Conservation (phyloP, 2,888 invertebrate genomes). For the Meganola albula region DNA sequence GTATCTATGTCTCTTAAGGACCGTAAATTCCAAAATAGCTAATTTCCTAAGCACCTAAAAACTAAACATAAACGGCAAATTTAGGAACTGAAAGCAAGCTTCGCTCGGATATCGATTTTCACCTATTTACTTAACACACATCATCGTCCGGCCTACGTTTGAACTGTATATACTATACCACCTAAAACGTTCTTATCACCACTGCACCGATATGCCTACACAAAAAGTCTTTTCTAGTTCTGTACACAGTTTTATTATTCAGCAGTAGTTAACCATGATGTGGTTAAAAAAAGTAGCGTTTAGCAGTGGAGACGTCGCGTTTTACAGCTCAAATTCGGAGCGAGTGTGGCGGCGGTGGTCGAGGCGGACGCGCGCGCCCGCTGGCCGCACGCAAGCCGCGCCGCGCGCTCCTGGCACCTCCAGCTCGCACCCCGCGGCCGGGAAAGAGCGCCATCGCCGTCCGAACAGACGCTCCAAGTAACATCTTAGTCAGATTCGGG, state of each 20-base stretch:
- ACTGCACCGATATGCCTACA: too few relatives aligned
- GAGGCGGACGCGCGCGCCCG: conserved; percentile 57
- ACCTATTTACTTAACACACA: too few relatives aligned
- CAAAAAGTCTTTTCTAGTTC: too few relatives aligned
- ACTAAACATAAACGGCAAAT: conserved; percentile 44
- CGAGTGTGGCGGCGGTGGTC: conserved; percentile 69
- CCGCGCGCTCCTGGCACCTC: conserved; percentile 46
- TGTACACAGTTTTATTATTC: too few relatives aligned
- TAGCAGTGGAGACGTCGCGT: conserved; percentile 8
- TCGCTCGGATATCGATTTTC: conserved; percentile 58
- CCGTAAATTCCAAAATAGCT: conserved; percentile 30
- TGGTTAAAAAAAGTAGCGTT: conserved; percentile 8
- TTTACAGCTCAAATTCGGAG: conserved; percentile 72
- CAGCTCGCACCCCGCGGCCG: conserved; percentile 59
- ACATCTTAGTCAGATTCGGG: conserved; percentile 86
- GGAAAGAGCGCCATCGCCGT: conserved; percentile 75
- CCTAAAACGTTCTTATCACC: conserved; percentile 34
- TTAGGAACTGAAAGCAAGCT: conserved; percentile 76
- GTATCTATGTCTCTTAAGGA: conserved; percentile 15
- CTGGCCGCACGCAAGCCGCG: conserved; percentile 42
- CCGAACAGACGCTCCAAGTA: conserved; percentile 85
- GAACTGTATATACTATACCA: conserved; percentile 31
- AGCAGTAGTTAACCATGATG: too few relatives aligned
- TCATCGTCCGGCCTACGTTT: conserved; percentile 37
- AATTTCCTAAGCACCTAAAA: conserved; percentile 35